A percentile compares a stretch with the other conserved stretches of the same genome.
Evolutionary conservation across 2,888 invertebrate species (phyloP).

Genomic region (Asteroscopus sphinx): DNA sequence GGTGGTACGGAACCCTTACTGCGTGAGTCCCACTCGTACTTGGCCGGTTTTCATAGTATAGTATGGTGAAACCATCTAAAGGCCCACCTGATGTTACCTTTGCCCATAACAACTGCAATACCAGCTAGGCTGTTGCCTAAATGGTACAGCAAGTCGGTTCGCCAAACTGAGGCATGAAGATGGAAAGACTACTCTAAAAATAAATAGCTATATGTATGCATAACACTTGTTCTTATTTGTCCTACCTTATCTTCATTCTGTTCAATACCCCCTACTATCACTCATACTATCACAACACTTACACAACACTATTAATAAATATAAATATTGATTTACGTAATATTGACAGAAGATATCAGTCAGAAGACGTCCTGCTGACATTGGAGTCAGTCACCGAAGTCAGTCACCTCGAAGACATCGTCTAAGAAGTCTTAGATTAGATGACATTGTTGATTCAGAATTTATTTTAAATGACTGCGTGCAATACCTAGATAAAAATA

Average conservation of each 20-base stretch:
- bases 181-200: too few species aligned
- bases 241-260: conserved; percentile 6
- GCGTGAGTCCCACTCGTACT: too few species aligned
- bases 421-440: background rate
- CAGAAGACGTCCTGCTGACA: conserved; percentile 3
- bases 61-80: too few species aligned
- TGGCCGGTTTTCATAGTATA: too few species aligned
- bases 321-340: conserved; percentile 1
- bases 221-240: conserved; percentile 12
- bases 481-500: background rate
- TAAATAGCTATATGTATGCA: too few species aligned
- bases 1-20: too few species aligned
- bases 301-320: conserved; percentile 7
- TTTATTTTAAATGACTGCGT: conserved; percentile 1
- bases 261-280: conserved; percentile 13
- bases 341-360: background rate
- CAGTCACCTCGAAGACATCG: conserved; percentile 2
- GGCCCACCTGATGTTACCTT: too few species aligned
- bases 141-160: too few species aligned
- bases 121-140: too few species aligned
- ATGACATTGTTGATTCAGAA: background rate
- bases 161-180: too few species aligned
- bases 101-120: too few species aligned
- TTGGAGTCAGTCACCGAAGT: background rate
- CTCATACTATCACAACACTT: conserved; percentile 15